Conservation (phyloP, 1,140 invertebrate species). For the Lamellibrachia luymesi region DNA sequence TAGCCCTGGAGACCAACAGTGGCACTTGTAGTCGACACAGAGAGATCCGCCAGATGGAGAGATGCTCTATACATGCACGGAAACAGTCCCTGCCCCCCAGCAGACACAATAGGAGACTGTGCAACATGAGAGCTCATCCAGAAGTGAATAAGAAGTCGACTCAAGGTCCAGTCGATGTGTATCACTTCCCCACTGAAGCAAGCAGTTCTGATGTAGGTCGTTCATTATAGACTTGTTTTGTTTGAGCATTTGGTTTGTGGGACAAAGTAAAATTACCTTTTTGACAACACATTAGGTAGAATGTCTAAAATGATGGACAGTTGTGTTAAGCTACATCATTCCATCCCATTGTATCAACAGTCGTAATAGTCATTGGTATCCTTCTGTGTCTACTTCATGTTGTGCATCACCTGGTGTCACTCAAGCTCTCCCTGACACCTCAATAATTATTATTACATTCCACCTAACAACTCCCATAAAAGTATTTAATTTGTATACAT, state of each 20-base stretch:
- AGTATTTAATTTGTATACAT: background rate
- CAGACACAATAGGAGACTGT: background rate
- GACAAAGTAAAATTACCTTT: too few relatives aligned
- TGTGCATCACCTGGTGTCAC: too few relatives aligned
- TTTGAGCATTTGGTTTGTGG: background rate
- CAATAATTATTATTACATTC: slow-evolving; percentile 7
- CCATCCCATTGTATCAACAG: too few relatives aligned
- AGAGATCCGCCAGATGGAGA: slow-evolving; percentile 35
- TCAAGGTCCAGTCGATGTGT: background rate
- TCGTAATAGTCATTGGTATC: too few relatives aligned
- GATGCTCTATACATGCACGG: background rate
- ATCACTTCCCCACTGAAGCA: background rate
- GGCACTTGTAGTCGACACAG: slow-evolving; percentile 42
- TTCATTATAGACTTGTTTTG: background rate
- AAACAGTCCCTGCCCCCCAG: background rate
- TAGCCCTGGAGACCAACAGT: slow-evolving; percentile 40
- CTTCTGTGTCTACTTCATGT: too few relatives aligned
- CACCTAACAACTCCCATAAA: background rate
- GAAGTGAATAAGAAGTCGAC: background rate
- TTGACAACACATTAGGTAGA: background rate
- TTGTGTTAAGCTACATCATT: background rate
- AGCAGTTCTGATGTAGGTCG: background rate
- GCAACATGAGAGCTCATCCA: background rate
- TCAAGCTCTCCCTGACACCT: background rate
- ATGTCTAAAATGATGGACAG: background rate